These are phyloP conservation scores for Taenaris catops DNA, from an alignment of 2,888 invertebrate genomes.

Conservation along the genomic window DNA sequence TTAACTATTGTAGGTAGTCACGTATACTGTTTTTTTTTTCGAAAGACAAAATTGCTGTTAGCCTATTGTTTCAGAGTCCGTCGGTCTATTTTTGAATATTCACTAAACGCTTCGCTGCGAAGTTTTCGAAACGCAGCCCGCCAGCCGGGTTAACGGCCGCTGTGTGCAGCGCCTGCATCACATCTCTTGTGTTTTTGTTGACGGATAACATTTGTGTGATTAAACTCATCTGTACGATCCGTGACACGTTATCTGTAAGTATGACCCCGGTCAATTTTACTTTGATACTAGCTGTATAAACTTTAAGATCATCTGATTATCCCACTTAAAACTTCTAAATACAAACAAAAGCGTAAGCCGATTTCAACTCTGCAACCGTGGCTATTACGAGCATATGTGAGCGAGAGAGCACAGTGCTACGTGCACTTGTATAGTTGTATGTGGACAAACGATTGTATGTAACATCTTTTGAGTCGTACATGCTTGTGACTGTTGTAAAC, in stretches of 20 bases:
- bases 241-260: constrained; percentile 75
- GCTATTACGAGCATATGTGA: constrained; percentile 34
- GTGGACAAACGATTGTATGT: constrained; percentile 33
- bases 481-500: no score
- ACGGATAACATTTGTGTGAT: constrained; percentile 68
- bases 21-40: no score
- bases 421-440: constrained; percentile 7
- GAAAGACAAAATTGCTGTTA: no score
- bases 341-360: constrained; percentile 28
- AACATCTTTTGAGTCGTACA: constrained; percentile 17
- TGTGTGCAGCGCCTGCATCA: constrained; percentile 69
- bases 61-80: constrained; percentile 52
- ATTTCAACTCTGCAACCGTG: constrained; percentile 33
- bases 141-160: constrained; percentile 74
- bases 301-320: constrained; percentile 34
- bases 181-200: constrained; percentile 74
- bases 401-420: constrained; percentile 31
- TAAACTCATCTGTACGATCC: constrained; percentile 55
- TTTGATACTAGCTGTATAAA: constrained; percentile 48
- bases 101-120: constrained; percentile 70
- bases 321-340: constrained; percentile 27
- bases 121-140: constrained; percentile 76
- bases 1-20: no score
- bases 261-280: constrained; percentile 72
- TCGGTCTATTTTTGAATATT: constrained; percentile 78